Percentiles rank a stretch among this genome's conserved stretches.
phyloP scores from a whole-genome alignment of 2,888 invertebrate genomes.

The Dicycla oo region DNA sequence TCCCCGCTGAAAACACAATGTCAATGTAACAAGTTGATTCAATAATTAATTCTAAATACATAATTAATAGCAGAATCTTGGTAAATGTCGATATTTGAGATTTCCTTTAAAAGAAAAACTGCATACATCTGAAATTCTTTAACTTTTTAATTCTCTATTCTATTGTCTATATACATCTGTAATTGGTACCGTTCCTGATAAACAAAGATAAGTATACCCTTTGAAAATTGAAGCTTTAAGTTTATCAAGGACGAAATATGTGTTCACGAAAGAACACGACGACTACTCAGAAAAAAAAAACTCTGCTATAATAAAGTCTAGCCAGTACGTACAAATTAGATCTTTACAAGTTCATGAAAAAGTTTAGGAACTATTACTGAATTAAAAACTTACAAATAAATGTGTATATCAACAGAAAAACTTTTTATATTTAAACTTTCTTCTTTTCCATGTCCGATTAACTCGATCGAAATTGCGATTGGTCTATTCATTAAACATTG shows the following conservation, averaged over 20 bases:
- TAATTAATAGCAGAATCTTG: not conserved
- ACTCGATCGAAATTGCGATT: conserved; percentile 17
- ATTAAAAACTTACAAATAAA: conserved; percentile 1
- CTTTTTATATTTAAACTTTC: not conserved
- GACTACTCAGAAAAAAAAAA: conserved; percentile 1
- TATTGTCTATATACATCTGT: conserved; percentile 20
- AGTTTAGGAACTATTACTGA: not conserved
- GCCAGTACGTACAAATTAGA: not conserved
- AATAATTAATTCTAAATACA: not conserved
- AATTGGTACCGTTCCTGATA: conserved; percentile 22
- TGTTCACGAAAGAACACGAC: conserved; percentile 6
- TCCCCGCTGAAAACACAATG: not conserved
- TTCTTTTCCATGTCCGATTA: conserved; percentile 25
- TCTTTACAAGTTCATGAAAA: not conserved
- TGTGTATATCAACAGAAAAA: not conserved
- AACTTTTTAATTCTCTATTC: too few relatives aligned
- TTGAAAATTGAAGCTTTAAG: conserved; percentile 34
- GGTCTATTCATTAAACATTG: conserved; percentile 41
- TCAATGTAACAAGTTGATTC: not conserved
- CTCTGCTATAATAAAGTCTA: not conserved
- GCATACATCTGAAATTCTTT: conserved; percentile 21
- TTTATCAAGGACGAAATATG: conserved; percentile 40
- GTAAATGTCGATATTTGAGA: not conserved
- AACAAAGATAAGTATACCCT: conserved; percentile 31
- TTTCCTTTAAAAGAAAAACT: conserved; percentile 2